A percentile compares a stretch with the other conserved stretches of the same genome.
phyloP scores from a whole-genome alignment of 2,888 invertebrate species.

The Cheilosia pagana region DNA sequence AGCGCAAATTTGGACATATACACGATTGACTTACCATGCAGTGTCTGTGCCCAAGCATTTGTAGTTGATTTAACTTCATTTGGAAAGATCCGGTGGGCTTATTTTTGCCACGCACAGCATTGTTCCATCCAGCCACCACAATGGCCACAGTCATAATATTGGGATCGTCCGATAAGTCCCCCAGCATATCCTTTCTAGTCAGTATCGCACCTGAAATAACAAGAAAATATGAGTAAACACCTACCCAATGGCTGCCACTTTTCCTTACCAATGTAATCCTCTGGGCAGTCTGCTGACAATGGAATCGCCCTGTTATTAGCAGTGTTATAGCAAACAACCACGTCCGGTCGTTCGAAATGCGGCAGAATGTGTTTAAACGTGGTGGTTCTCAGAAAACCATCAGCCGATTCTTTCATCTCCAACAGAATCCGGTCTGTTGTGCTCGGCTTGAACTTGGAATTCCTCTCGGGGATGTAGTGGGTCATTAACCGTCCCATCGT shows the following conservation, averaged over 20 bases:
- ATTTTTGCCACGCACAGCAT: constrained; percentile 84
- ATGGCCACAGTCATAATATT: constrained; percentile 85
- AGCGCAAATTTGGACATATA: background rate
- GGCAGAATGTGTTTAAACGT: constrained; percentile 87
- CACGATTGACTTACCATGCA: constrained; percentile 84
- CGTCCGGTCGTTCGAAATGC: constrained; percentile 87
- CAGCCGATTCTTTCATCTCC: constrained; percentile 85
- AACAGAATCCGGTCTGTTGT: constrained; percentile 86
- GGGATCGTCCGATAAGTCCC: constrained; percentile 69
- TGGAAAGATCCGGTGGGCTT: constrained; percentile 85
- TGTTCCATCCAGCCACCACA: constrained; percentile 87
- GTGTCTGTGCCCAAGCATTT: constrained; percentile 86
- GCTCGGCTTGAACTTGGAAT: constrained; percentile 84
- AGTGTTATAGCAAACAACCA: constrained; percentile 86
- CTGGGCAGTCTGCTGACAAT: constrained; percentile 84
- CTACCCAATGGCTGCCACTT: background rate
- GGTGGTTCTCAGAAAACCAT: constrained; percentile 84
- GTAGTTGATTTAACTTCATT: constrained; percentile 87
- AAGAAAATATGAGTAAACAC: background rate
- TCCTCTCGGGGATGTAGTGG: constrained; percentile 85
- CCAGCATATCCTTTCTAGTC: constrained; percentile 79
- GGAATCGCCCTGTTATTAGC: constrained; percentile 84
- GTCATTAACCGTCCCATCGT: constrained; percentile 86
- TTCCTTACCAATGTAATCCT: constrained; percentile 84
- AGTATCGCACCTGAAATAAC: constrained; percentile 76